phyloP scores from a whole-genome alignment of 2,797 vertebrate species.

The Pitangus sulphuratus region DNA sequence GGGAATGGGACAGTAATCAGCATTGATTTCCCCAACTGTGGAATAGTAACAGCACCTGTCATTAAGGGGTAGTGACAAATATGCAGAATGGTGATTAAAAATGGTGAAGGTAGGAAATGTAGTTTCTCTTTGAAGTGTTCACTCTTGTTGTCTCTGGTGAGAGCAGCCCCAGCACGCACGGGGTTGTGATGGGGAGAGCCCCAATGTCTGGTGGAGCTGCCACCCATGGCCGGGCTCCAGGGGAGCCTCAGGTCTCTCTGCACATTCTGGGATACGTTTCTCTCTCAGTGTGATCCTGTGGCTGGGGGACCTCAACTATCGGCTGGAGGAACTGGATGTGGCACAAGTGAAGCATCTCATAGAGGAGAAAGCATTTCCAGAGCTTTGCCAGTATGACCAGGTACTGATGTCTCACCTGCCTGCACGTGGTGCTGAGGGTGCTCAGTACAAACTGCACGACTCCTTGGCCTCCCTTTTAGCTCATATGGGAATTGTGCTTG shows the following conservation, averaged over 20 bases:
- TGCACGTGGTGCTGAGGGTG: neutral
- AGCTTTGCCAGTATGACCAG: conserved; percentile 89
- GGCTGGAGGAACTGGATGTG: conserved; percentile 89
- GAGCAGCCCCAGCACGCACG: neutral
- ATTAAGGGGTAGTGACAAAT: neutral
- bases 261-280: neutral
- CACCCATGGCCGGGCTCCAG: neutral
- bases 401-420: conserved; percentile 64
- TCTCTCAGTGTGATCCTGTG: conserved; percentile 88
- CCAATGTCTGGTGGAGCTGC: neutral
- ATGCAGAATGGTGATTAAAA: neutral
- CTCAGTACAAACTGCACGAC: accelerated
- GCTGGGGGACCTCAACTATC: conserved; percentile 98
- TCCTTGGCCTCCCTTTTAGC: neutral
- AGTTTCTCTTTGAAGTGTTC: neutral
- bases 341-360: conserved; percentile 90
- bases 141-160: neutral
- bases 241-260: neutral
- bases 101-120: neutral
- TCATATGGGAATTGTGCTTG: neutral
- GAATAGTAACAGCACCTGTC: neutral
- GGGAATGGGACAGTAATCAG: neutral
- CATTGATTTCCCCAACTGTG: neutral
- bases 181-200: neutral
- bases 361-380: conserved; percentile 85